phyloP scores from a whole-genome alignment of 2,797 vertebrate genomes.

The Micrastur ruficollis region DNA sequence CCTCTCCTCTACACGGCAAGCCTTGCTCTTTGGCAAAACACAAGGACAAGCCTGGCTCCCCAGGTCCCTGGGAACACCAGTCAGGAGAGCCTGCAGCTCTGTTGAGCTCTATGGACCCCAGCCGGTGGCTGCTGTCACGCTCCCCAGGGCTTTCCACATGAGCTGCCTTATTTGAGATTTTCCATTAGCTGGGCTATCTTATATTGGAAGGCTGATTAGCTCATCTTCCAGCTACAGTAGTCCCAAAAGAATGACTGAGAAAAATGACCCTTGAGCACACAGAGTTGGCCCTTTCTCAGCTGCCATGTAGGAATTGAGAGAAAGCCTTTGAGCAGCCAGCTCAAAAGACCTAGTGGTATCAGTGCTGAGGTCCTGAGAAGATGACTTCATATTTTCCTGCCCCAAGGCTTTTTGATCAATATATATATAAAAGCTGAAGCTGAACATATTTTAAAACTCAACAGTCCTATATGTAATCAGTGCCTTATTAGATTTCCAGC shows the following conservation, averaged over 20 bases:
- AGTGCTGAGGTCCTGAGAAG: not conserved
- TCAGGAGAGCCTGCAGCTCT: not conserved
- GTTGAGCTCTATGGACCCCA: not conserved
- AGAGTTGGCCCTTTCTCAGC: not conserved
- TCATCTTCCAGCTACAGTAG: not conserved
- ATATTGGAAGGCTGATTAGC: not conserved
- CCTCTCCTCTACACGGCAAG: not conserved
- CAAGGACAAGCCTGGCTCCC: not conserved
- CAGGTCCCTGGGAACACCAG: not conserved
- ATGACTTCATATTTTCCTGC: not conserved
- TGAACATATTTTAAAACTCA: not conserved
- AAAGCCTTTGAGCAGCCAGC: not conserved
- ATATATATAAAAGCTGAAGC: conserved; percentile 8
- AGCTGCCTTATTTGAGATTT: not conserved
- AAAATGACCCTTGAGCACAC: not conserved
- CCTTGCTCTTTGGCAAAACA: not conserved
- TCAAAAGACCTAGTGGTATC: not conserved
- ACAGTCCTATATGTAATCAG: not conserved
- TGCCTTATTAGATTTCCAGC: not conserved
- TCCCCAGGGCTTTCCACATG: not conserved
- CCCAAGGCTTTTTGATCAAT: conserved; percentile 13
- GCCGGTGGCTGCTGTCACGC: not conserved
- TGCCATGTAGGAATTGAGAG: not conserved
- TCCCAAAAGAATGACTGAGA: not conserved
- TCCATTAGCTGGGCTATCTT: not conserved